phyloP scores from a whole-genome alignment of 53 echinoderm and acorn worm genomes.

The Paracentrotus lividus region DNA sequence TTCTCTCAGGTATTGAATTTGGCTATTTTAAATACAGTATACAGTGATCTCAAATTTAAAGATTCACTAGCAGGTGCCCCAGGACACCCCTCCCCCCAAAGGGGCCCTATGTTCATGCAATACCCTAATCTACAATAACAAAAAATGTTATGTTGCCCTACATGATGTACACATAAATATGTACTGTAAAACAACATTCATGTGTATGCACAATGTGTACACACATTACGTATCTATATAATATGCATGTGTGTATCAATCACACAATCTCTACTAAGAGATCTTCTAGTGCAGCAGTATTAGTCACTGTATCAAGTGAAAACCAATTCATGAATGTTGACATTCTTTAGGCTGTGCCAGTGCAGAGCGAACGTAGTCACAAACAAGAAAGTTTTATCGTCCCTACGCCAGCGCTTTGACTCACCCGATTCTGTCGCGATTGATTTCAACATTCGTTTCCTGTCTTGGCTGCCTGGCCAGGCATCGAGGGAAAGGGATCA shows the following conservation, averaged over 20 bases:
- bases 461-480: conserved; percentile 58
- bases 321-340: conserved; percentile 43
- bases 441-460: conserved; percentile 58
- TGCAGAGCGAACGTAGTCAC: neutral
- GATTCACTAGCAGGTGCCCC: too few species aligned
- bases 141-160: too few species aligned
- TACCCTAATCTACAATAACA: too few species aligned
- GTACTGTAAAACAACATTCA: neutral
- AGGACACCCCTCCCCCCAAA: too few species aligned
- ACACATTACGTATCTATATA: too few species aligned
- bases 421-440: conserved; percentile 21
- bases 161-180: neutral
- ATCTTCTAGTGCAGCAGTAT: conserved; percentile 18
- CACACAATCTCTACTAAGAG: neutral
- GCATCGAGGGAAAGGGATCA: conserved; percentile 35
- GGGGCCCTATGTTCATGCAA: too few species aligned
- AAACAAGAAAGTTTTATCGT: conserved; percentile 53
- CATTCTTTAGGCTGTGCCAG: neutral
- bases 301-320: conserved; percentile 29
- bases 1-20: too few species aligned
- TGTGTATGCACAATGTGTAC: neutral
- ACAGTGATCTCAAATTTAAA: too few species aligned
- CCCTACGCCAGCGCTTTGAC: conserved; percentile 32
- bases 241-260: neutral
- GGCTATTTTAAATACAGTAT: too few species aligned